Base-by-base conservation (phyloP, 2,888 invertebrate species). In the Hirudinaria manillensis region DNA sequence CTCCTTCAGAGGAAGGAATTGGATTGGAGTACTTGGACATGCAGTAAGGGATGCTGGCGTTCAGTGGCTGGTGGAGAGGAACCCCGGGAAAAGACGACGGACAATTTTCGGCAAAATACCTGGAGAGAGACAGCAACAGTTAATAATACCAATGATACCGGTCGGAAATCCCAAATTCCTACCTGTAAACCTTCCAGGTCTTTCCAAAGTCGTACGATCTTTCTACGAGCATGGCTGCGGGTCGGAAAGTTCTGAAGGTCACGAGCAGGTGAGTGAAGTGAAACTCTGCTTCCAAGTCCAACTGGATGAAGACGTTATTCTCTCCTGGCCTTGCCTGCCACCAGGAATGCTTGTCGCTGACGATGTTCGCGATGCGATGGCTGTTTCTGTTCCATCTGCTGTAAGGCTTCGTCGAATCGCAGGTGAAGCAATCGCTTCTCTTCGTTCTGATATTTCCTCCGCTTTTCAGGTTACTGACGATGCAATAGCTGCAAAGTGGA, bases 291-390 rank as follows among this genome's bases (percentile, higher is more conserved):
- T 99, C 98, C 86, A 99, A 88, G 84, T 99, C 93, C 80, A 99
- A 88, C 83, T 92, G 92, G 80, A 99, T 90, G 74, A 91, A 90
- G 16, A 95, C 97, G 85, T 94, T 92, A 87, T 97, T 94, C 81
- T 91, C 90, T 56, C 99, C 98, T 86, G 97, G 98, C 87, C 95
- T 93, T 1, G 97, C 94, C 84, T 99, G 99, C 98, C 98, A 99
- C 98, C 99, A 99, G 7, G 76, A 65, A 4, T 76, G 72, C 51
- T 80, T 80, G 61, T 81, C 75, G 82, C 92, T 92, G 70, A 97
- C 92, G 75, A 97, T 92, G 84, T 97, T 95, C 80, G 93, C 92
- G 81, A 97, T 91, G 76, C 92, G 90, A 87, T 97, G 96, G 83
- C 93, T 94, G 74, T 88, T 85, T 19, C 74, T 75, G 34, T 76